Evolutionary conservation across 1,140 invertebrate genomes (phyloP).

Genomic region (Globodera ellingtonae): DNA sequence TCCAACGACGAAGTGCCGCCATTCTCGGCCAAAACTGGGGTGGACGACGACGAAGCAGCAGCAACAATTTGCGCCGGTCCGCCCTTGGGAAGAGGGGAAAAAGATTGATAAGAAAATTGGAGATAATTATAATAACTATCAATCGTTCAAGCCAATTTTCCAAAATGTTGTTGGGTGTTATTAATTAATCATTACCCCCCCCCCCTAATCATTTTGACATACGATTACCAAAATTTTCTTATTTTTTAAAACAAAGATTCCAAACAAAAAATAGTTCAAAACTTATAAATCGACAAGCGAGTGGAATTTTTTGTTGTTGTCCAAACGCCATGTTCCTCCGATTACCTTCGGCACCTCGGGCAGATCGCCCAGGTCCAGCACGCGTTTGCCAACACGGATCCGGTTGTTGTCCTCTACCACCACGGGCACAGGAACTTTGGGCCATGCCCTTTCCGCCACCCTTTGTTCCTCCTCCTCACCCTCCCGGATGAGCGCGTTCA

Average conservation of each 20-base stretch:
- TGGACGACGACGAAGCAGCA: not conserved
- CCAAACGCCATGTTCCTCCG: not conserved
- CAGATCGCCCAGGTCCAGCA: conserved; percentile 43
- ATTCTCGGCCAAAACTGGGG: not conserved
- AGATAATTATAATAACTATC: too few relatives aligned
- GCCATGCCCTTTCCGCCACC: not conserved
- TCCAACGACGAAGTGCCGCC: conserved; percentile 28
- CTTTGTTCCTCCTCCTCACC: not conserved
- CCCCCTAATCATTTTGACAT: too few relatives aligned
- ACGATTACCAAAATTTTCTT: too few relatives aligned
- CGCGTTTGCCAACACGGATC: conserved; percentile 41
- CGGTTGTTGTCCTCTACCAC: conserved; percentile 31
- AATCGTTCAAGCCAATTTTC: too few relatives aligned
- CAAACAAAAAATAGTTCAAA: too few relatives aligned
- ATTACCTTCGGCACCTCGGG: conserved; percentile 43
- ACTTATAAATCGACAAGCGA: too few relatives aligned
- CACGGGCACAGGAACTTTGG: conserved; percentile 2
- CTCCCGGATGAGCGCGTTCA: conserved; percentile 47
- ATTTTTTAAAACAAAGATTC: too few relatives aligned
- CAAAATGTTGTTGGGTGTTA: too few relatives aligned
- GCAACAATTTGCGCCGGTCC: not conserved
- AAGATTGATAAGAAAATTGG: not conserved
- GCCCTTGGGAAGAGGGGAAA: not conserved
- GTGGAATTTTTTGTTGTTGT: too few relatives aligned
- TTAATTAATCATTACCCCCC: too few relatives aligned